Conservation (phyloP, 2,888 invertebrate genomes). For the Orthonevra nobilis region DNA sequence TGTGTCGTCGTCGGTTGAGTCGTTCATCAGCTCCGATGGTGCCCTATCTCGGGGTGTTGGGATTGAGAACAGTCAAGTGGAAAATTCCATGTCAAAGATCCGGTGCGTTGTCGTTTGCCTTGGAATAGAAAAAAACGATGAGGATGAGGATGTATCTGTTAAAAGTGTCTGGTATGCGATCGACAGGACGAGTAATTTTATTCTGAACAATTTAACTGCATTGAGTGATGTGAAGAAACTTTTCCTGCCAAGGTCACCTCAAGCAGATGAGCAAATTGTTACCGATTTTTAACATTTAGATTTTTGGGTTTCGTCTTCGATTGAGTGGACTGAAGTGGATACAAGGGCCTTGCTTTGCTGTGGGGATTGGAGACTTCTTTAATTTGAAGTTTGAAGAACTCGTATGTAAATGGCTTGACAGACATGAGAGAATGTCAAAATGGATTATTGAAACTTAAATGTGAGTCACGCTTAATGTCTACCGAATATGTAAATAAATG, state of each 20-base stretch:
- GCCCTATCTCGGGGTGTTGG: background rate
- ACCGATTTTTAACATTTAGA: slow-evolving; percentile 12
- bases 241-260: slow-evolving; percentile 15
- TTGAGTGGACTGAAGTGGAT: slow-evolving; percentile 36
- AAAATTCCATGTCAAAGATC: slow-evolving; percentile 55
- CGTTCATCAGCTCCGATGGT: no score
- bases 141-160: background rate
- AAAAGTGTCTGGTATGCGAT: slow-evolving; percentile 36
- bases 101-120: slow-evolving; percentile 27
- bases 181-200: slow-evolving; percentile 52
- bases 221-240: slow-evolving; percentile 49
- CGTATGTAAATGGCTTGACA: no score
- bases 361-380: no score
- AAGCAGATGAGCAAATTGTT: background rate
- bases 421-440: no score
- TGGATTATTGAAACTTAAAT: no score
- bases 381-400: no score
- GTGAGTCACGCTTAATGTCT: no score
- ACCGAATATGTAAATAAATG: no score
- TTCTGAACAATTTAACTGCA: slow-evolving; percentile 54
- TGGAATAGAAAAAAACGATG: slow-evolving; percentile 5
- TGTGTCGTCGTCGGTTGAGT: no score
- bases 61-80: slow-evolving; percentile 39
- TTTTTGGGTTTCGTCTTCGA: slow-evolving; percentile 29
- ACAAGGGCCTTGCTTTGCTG: no score